Evolutionary conservation across 1,140 invertebrate species (phyloP).

Genomic region (Dreissena polymorpha): DNA sequence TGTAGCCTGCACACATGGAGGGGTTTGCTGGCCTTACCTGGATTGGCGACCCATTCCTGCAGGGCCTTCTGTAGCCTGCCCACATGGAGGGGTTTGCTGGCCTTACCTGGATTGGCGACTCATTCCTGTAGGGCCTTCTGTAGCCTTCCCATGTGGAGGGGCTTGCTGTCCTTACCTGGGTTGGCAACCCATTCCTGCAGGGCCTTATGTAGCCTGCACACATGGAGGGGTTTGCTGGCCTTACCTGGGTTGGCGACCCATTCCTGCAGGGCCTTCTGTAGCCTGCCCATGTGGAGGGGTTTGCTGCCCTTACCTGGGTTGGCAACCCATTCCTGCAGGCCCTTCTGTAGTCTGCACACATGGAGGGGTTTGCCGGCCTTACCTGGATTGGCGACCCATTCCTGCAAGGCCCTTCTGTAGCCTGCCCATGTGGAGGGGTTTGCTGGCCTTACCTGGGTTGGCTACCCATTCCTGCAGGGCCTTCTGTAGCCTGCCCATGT

Average conservation of each 20-base stretch:
- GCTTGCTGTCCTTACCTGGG: slow-evolving; percentile 98
- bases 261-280: slow-evolving; percentile 98
- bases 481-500: slow-evolving; percentile 98
- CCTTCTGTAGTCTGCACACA: slow-evolving; percentile 97
- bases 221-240: slow-evolving; percentile 98
- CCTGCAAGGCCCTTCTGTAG: slow-evolving; percentile 98
- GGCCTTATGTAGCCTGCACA: slow-evolving; percentile 97
- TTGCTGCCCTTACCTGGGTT: slow-evolving; percentile 93
- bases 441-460: slow-evolving; percentile 98
- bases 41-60: slow-evolving; percentile 97
- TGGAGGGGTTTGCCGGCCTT: slow-evolving; percentile 99
- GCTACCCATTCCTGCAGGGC: slow-evolving; percentile 97
- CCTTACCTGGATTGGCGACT: slow-evolving; percentile 98
- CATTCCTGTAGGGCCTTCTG: slow-evolving; percentile 98
- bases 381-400: slow-evolving; percentile 97
- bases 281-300: slow-evolving; percentile 96
- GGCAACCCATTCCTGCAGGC: slow-evolving; percentile 96
- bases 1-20: slow-evolving; percentile 98
- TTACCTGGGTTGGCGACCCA: slow-evolving; percentile 98
- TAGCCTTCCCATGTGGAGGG: slow-evolving; percentile 96
- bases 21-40: slow-evolving; percentile 98
- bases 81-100: slow-evolving; percentile 98
- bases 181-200: slow-evolving; percentile 97
- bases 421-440: slow-evolving; percentile 97
- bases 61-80: slow-evolving; percentile 97